phyloP scores from a whole-genome alignment of 2,113 vertebrate species.

The Cyanoramphus novaezelandiae region DNA sequence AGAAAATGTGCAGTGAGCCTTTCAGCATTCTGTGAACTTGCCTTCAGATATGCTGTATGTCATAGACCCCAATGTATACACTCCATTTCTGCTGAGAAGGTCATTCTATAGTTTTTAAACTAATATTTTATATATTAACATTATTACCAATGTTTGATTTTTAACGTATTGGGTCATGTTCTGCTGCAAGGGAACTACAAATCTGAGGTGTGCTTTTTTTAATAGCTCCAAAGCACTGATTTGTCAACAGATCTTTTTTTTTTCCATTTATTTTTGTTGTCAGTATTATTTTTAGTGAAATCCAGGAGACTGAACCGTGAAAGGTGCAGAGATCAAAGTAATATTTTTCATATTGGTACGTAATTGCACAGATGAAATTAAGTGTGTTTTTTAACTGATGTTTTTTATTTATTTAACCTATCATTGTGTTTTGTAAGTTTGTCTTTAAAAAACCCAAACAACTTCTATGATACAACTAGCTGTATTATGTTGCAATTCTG shows the following conservation, averaged over 20 bases:
- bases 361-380: conserved; percentile 73
- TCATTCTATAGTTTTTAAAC: conserved; percentile 79
- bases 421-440: conserved; percentile 71
- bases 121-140: conserved; percentile 82
- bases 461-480: conserved; percentile 64
- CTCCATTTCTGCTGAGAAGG: conserved; percentile 69
- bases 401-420: conserved; percentile 82
- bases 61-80: conserved; percentile 50
- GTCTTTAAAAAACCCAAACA: conserved; percentile 38
- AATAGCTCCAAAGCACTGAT: conserved; percentile 70
- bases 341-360: conserved; percentile 73
- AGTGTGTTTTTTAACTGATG: conserved; percentile 73
- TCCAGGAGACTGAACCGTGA: conserved; percentile 40
- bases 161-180: conserved; percentile 59
- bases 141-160: conserved; percentile 65
- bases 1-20: conserved; percentile 87
- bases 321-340: conserved; percentile 61
- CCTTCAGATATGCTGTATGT: conserved; percentile 55
- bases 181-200: conserved; percentile 66
- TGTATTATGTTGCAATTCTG: conserved; percentile 71
- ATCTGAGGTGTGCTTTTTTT: conserved; percentile 56
- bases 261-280: conserved; percentile 68
- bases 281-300: conserved; percentile 81
- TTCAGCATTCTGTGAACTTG: conserved; percentile 75
- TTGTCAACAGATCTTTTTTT: conserved; percentile 49